Evolutionary conservation across 2,797 vertebrate genomes (phyloP), one percentile per base, ranked within the genome.

Genomic region (Sebastes vulpes): DNA sequence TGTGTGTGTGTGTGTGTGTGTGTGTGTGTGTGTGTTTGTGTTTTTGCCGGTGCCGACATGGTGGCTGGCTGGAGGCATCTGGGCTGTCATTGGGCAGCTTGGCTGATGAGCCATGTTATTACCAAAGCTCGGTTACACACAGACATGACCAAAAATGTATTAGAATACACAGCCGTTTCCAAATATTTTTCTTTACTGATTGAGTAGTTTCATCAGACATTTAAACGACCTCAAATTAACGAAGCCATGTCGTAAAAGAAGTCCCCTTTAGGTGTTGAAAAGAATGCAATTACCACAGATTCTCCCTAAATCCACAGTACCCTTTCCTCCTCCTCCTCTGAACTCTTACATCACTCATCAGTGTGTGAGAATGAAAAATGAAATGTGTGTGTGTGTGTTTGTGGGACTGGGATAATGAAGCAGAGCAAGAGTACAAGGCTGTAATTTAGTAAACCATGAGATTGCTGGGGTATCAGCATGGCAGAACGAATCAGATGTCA

Each of bases 401-500:
- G 32, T 52, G 18, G 61, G 66, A 64, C 42, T 72, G 11, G 77
- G 32, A 85, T 89, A 86, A 86, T 81, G 77, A 89, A 83, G 77
- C 64, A 42, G 65, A 72, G 65, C 64, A 61, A 74, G 32, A 83
- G 77, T 60, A 67, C 65, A 81, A 82, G 75, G 77, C 78, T 91
- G 77, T 89, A 91, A 90, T 93, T 90, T 85, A 29, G 71, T 46
- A 86, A 88, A 90, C 87, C 88, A 76, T 85, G 67, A 90, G 89
- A 88, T 86, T 91, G 85, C 28, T 20, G 83, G 81, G 82, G 79
- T 90, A 90, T 91, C 90, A 77, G 79, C 63, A 77, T 71, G 70
- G 91, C 91, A 90, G 88, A 91, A 91, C 82, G 81, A 95, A 95
- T 92, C 89, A 86, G 79, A 88, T 86, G 84, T 92, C 82, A 79